Evolutionary conservation across 2,888 invertebrate species (phyloP).

Genomic region (Cheilosia impressa): DNA sequence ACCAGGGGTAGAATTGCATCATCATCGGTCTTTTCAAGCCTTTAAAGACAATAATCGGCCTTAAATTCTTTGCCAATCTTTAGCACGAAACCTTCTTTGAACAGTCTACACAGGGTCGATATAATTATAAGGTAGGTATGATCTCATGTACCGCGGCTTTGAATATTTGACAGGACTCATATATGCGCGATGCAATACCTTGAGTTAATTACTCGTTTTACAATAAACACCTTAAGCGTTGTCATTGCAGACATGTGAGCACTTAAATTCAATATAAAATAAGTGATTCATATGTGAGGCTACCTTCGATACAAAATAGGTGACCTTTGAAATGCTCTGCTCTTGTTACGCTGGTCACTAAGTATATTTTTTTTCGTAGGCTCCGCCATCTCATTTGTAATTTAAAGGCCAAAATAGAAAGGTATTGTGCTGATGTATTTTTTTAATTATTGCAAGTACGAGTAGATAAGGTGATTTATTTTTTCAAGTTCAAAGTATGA

Average conservation of each 20-base stretch:
- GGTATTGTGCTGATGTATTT: not conserved
- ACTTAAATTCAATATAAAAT: not conserved
- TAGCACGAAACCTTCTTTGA: too few species aligned
- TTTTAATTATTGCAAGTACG: not conserved
- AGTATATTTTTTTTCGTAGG: not conserved
- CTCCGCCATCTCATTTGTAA: not conserved
- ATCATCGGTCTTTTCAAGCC: too few species aligned
- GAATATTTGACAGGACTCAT: too few species aligned
- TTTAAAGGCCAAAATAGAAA: conserved; percentile 28
- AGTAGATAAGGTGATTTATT: not conserved
- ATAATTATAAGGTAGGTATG: too few species aligned
- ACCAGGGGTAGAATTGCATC: too few species aligned
- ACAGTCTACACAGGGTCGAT: too few species aligned
- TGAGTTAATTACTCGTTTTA: too few species aligned
- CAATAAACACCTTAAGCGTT: too few species aligned
- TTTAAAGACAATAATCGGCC: too few species aligned
- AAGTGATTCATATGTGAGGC: not conserved
- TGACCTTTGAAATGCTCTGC: not conserved
- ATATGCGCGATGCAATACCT: too few species aligned
- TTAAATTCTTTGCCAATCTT: too few species aligned
- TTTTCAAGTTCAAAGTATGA: conserved; percentile 6
- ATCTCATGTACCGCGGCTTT: too few species aligned
- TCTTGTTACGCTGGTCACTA: not conserved
- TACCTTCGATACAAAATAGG: not conserved
- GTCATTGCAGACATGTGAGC: not conserved